Percentiles rank a stretch among this genome's conserved stretches.
Conservation (phyloP, 2,113 vertebrate species). For the Chiloscyllium plagiosum region DNA sequence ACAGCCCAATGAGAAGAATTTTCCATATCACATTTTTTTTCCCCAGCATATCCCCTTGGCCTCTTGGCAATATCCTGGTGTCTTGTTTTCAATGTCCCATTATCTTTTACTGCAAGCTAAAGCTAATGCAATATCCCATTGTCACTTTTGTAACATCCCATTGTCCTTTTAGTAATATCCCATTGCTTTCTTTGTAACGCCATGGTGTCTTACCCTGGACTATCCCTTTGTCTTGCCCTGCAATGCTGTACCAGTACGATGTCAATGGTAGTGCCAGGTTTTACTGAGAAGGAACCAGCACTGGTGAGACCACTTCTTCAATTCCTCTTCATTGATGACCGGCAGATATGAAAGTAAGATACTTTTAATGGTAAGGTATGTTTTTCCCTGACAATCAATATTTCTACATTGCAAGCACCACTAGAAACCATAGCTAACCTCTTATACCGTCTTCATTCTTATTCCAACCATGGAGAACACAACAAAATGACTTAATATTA, state of each 20-base stretch:
- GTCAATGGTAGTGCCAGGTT: not conserved
- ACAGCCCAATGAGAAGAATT: not conserved
- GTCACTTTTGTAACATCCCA: not conserved
- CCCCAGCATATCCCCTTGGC: not conserved
- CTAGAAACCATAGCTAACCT: not conserved
- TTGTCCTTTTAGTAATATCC: not conserved
- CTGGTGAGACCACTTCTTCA: no score
- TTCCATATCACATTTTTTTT: not conserved
- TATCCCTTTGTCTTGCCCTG: not conserved
- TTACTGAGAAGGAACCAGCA: not conserved
- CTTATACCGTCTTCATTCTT: not conserved
- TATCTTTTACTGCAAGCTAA: not conserved
- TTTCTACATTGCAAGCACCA: not conserved
- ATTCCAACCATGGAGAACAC: not conserved
- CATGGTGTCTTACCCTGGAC: not conserved
- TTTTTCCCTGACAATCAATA: not conserved
- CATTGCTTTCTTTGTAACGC: not conserved
- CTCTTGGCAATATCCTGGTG: not conserved
- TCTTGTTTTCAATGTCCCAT: not conserved
- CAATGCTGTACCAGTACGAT: not conserved
- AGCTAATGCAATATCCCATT: not conserved
- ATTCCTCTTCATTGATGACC: not conserved
- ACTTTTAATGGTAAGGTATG: not conserved
- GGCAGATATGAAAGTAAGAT: not conserved
- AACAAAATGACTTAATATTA: not conserved